Conservation (phyloP, 2,797 vertebrate genomes). For the Spinibarbus caldwelli region DNA sequence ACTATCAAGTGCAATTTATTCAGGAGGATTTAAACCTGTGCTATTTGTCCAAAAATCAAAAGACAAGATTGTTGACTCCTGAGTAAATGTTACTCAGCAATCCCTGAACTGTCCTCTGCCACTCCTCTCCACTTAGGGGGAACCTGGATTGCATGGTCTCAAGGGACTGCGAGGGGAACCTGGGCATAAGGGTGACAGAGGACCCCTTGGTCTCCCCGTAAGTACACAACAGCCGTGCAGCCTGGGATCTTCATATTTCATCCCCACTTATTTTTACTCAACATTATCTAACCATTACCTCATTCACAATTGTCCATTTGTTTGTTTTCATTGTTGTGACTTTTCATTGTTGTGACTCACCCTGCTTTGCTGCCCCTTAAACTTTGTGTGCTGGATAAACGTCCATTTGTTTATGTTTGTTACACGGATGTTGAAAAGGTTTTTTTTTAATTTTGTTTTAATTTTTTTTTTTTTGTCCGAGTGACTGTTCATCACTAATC, state of each 20-base stretch:
- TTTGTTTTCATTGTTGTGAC: slow-evolving; percentile 2
- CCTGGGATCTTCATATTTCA: slow-evolving; percentile 32
- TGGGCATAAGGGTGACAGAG: slow-evolving; percentile 98
- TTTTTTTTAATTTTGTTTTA: too few relatives aligned
- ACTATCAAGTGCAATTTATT: not conserved
- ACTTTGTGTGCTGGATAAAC: slow-evolving; percentile 47
- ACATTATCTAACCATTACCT: slow-evolving; percentile 21
- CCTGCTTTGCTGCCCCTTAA: slow-evolving; percentile 24
- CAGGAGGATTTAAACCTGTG: not conserved
- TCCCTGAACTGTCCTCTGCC: slow-evolving; percentile 78
- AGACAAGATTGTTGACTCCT: slow-evolving; percentile 1
- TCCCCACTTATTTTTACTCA: slow-evolving; percentile 8
- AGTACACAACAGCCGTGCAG: slow-evolving; percentile 76
- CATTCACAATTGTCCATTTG: slow-evolving; percentile 19
- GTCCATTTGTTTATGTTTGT: slow-evolving; percentile 63
- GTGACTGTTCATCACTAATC: slow-evolving; percentile 88
- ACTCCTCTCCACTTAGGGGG: slow-evolving; percentile 89
- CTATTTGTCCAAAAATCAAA: slow-evolving; percentile 1
- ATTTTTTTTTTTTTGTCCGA: slow-evolving; percentile 57
- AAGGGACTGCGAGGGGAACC: slow-evolving; percentile 95
- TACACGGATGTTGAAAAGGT: slow-evolving; percentile 67
- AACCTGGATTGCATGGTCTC: slow-evolving; percentile 93
- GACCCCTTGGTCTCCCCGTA: slow-evolving; percentile 98
- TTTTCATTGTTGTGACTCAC: not conserved
- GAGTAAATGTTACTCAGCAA: not conserved